Percentiles rank a stretch among this genome's conserved stretches.
These are phyloP conservation scores for Bombus superbus DNA, from an alignment of 1,140 invertebrate genomes.

Conservation along the genomic window DNA sequence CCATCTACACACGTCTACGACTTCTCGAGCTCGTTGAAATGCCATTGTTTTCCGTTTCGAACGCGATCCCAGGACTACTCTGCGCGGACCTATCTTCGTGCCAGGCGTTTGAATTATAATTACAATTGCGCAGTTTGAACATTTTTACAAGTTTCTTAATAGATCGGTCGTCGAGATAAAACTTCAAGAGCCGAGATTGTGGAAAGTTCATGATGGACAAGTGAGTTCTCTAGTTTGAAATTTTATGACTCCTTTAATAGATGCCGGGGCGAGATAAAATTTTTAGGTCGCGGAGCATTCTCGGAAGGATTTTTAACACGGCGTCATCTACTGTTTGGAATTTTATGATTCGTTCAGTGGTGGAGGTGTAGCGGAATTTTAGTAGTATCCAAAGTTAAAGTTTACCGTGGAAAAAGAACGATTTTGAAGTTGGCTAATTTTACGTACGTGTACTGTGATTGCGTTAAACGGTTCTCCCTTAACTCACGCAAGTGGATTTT, in stretches of 20 bases:
- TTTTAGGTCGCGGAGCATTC: not conserved
- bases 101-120: too few species aligned
- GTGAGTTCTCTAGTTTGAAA: not conserved
- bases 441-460: not conserved
- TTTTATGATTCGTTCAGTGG: not conserved
- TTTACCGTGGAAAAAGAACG: not conserved
- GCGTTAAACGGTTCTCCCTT: not conserved
- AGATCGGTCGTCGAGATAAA: slow-evolving; percentile 1
- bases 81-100: too few species aligned
- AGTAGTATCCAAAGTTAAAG: not conserved
- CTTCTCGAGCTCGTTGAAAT: not conserved
- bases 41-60: not conserved
- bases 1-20: not conserved
- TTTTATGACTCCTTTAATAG: slow-evolving; percentile 14
- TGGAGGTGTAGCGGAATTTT: not conserved
- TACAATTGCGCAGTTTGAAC: slow-evolving; percentile 1
- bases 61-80: too few species aligned
- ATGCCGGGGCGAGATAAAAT: not conserved
- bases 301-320: not conserved
- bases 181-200: not conserved
- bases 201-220: not conserved
- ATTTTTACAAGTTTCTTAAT: slow-evolving; percentile 2
- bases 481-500: not conserved
- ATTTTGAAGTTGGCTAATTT: too few species aligned
- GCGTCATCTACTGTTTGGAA: not conserved